A percentile compares a stretch with the other conserved stretches of the same genome.
phyloP scores from a whole-genome alignment of 2,113 vertebrate species.

The Actenoides hombroni region DNA sequence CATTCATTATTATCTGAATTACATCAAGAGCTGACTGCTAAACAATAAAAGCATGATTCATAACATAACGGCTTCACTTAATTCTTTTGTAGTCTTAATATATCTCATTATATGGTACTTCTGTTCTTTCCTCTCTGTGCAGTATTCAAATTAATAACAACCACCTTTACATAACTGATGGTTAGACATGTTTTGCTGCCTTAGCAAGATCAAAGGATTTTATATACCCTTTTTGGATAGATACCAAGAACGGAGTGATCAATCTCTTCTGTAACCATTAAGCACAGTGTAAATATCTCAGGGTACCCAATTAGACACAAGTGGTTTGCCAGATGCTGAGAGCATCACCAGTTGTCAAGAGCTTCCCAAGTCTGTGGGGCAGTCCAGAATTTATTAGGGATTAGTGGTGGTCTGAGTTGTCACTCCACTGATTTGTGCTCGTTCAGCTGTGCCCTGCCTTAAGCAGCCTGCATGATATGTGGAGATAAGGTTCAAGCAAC shows the following conservation, averaged over 20 bases:
- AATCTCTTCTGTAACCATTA: constrained; percentile 35
- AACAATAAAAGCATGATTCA: constrained; percentile 60
- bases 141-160: constrained; percentile 67
- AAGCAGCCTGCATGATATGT: not conserved
- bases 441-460: not conserved
- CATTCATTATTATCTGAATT: constrained; percentile 64
- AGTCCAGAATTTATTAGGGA: constrained; percentile 59
- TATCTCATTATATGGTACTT: constrained; percentile 59
- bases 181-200: constrained; percentile 48
- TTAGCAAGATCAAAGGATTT: constrained; percentile 59
- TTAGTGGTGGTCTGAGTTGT: constrained; percentile 29
- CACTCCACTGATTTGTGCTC: constrained; percentile 57
- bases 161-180: constrained; percentile 61
- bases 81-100: constrained; percentile 61
- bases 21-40: constrained; percentile 54
- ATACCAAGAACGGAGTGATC: constrained; percentile 26
- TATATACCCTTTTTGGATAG: constrained; percentile 45
- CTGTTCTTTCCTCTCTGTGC: constrained; percentile 59
- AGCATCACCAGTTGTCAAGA: constrained; percentile 52
- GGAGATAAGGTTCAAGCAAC: constrained; percentile 4
- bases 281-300: constrained; percentile 45
- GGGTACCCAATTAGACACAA: constrained; percentile 29
- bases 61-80: constrained; percentile 42
- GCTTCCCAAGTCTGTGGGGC: constrained; percentile 28
- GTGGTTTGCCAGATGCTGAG: constrained; percentile 58